These are phyloP conservation scores for Stictonetta naevosa DNA, from an alignment of 2,113 vertebrate genomes.

Conservation along the genomic window DNA sequence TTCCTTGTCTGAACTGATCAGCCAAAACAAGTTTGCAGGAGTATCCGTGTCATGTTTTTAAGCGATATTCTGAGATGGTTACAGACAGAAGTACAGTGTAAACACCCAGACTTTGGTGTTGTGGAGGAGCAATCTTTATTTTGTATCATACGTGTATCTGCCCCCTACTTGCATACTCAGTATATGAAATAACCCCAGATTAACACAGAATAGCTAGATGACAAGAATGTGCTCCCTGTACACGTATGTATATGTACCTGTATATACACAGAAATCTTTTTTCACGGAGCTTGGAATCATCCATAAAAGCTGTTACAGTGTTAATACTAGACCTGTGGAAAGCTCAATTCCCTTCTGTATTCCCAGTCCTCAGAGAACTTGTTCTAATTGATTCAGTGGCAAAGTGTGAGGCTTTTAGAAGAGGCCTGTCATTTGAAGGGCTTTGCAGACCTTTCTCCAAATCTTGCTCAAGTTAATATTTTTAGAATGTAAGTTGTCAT, in stretches of 20 bases:
- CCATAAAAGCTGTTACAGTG: accelerated
- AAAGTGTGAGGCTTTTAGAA: background rate
- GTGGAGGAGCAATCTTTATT: background rate
- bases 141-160: accelerated
- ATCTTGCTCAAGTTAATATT: background rate
- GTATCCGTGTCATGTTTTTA: background rate
- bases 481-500: background rate
- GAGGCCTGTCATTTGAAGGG: background rate
- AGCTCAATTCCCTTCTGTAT: background rate
- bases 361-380: background rate
- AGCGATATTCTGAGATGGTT: background rate
- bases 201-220: background rate
- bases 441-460: background rate
- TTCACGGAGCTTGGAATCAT: background rate
- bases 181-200: background rate
- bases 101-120: accelerated
- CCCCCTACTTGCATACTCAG: background rate
- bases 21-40: background rate
- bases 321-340: background rate
- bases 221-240: accelerated
- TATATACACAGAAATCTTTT: background rate
- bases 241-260: background rate
- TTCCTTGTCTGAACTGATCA: background rate
- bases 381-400: background rate
- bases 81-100: background rate